These are phyloP conservation scores for Nomada hirtipes DNA, from an alignment of 2,888 invertebrate genomes.

Conservation along the genomic window DNA sequence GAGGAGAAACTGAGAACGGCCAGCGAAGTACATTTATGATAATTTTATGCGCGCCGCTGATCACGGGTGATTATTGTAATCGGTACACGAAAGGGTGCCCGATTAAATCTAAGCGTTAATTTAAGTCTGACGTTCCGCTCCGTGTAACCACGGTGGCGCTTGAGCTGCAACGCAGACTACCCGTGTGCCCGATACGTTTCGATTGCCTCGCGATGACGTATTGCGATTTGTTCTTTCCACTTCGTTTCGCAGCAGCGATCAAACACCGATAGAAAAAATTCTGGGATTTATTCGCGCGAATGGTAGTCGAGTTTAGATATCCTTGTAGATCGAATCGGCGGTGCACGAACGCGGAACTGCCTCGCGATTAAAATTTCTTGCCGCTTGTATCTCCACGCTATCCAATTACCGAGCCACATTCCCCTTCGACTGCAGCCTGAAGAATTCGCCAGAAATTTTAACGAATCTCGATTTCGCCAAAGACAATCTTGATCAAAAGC, in stretches of 20 bases:
- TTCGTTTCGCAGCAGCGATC: too few relatives aligned
- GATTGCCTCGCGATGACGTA: background rate
- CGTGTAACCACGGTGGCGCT: conserved; percentile 34
- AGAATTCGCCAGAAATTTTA: conserved; percentile 42
- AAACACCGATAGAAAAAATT: too few relatives aligned
- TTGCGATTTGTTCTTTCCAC: background rate
- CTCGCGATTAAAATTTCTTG: conserved; percentile 21
- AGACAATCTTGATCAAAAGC: background rate
- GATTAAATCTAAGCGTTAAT: conserved; percentile 77
- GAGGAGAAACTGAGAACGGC: conserved; percentile 11
- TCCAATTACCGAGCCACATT: conserved; percentile 42
- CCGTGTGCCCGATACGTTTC: background rate
- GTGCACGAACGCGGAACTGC: conserved; percentile 39
- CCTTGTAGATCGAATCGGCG: background rate
- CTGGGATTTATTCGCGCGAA: too few relatives aligned
- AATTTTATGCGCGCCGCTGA: conserved; percentile 74
- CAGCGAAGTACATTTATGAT: conserved; percentile 72
- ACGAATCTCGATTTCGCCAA: conserved; percentile 46
- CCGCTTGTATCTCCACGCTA: conserved; percentile 8
- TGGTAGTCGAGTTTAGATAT: conserved; percentile 7
- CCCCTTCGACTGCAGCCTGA: background rate
- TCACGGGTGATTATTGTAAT: conserved; percentile 74
- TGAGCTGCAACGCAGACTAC: too few relatives aligned
- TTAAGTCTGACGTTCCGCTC: conserved; percentile 58
- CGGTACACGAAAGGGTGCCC: conserved; percentile 68